These are phyloP conservation scores for Ptyas mucosa DNA, from an alignment of 2,113 vertebrate species.

Conservation along the genomic window DNA sequence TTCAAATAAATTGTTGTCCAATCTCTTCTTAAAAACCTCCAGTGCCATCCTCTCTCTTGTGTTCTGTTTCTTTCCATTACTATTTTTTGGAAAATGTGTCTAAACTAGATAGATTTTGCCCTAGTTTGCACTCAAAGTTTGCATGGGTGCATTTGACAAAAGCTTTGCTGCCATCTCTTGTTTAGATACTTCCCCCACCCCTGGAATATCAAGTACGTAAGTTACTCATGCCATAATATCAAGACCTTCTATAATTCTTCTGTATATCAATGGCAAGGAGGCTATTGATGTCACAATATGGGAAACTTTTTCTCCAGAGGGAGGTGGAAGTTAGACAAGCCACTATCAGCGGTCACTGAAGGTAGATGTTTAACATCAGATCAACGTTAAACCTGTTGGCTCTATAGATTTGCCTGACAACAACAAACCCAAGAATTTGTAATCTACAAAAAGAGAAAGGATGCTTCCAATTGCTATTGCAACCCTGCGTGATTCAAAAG, in stretches of 20 bases:
- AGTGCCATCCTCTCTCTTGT: not conserved
- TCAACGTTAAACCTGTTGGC: too few relatives aligned
- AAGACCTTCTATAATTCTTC: not conserved
- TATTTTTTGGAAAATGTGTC: not conserved
- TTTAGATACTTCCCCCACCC: not conserved
- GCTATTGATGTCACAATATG: not conserved
- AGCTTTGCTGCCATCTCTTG: not conserved
- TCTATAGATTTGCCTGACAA: not conserved
- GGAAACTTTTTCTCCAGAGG: not conserved
- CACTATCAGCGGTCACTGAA: not conserved
- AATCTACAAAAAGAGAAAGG: not conserved
- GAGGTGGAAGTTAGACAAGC: too few relatives aligned
- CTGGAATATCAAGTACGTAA: not conserved
- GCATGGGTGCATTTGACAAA: not conserved
- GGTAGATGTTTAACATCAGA: not conserved
- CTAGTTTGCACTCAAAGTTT: not conserved
- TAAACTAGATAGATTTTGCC: not conserved
- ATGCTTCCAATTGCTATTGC: not conserved
- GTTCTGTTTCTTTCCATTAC: not conserved
- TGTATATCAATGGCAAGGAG: too few relatives aligned
- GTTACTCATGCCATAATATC: not conserved
- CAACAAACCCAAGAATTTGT: not conserved
- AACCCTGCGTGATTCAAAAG: conserved; percentile 67
- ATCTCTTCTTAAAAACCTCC: not conserved
- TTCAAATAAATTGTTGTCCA: not conserved